Evolutionary conservation across 2,797 vertebrate genomes (phyloP), one percentile per base, ranked within the genome.

Genomic region (Potorous gilbertii): DNA sequence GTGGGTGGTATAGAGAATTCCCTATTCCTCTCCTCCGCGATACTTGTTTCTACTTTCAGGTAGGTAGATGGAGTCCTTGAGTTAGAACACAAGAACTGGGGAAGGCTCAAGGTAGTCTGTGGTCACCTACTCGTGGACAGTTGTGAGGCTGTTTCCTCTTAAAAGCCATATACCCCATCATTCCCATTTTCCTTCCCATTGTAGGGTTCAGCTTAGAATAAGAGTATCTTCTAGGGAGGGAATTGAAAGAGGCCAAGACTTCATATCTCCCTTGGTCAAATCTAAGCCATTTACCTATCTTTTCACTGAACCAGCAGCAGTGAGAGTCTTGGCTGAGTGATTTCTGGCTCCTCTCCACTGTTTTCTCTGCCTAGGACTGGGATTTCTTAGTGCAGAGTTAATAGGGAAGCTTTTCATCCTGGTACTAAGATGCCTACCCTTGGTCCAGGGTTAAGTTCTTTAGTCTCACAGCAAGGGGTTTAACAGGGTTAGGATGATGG

Each of bases 1-100:
- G 95, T 87, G 74, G 93, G 95, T 56, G 96, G 92, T 40, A 24
- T 94, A 90, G 31, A 94, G 90, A 59, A 95, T 94, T 94, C 3
- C 90, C 95, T 94, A 87, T 56, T 92, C 74, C 57, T 74, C 57
- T 90, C 28, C n/a, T 54, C 66, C 13, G 5, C 18, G 16, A 66
- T 0, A 56, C 31, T 57, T 0, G 0, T 1, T 91, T 50, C 93
- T 1, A 0, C 87, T 94, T 81, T 46, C 92, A 96, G 93, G 94
- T 95, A 90, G 93, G 94, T 93, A 96, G 90, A 54, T 57, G 92
- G 89, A 89, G 57, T 93, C 56, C 92, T 91, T 56, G 31, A 93
- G 94, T 93, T 93, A 55, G 55, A 96, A 50, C 87, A 0, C 1
- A 52, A 56, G 90, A 55, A 40, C 24, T 50, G 81, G 90, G 52